phyloP scores from a whole-genome alignment of 23 tunicate genomes.

The Trididemnum nubilum region DNA sequence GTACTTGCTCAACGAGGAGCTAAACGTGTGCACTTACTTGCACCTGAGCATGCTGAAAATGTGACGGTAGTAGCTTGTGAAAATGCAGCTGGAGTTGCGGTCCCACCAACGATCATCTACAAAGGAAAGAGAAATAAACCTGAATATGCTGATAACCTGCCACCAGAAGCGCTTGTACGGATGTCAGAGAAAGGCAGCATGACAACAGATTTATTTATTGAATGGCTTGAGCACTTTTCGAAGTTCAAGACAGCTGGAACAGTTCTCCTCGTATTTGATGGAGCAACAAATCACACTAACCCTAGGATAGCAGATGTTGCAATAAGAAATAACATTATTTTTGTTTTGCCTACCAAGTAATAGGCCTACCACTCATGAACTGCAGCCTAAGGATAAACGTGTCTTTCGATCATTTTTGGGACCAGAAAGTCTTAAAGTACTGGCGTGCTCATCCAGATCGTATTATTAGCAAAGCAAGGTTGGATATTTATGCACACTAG shows the following conservation, averaged over 20 bases:
- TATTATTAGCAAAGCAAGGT: constrained; percentile 29
- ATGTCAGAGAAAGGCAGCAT: constrained; percentile 40
- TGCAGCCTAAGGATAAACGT: constrained; percentile 24
- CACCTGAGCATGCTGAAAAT: constrained; percentile 44
- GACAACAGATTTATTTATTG: constrained; percentile 26
- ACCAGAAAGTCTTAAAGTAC: constrained; percentile 35
- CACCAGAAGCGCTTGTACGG: constrained; percentile 17
- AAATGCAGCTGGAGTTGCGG: constrained; percentile 34
- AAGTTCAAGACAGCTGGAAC: constrained; percentile 34
- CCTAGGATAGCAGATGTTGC: constrained; percentile 34
- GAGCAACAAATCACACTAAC: constrained; percentile 10
- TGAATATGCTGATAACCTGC: constrained; percentile 28
- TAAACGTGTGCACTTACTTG: constrained; percentile 27
- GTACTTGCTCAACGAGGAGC: constrained; percentile 27
- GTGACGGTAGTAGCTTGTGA: constrained; percentile 33
- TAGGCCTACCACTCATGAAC: constrained; percentile 37
- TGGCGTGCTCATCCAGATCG: constrained; percentile 56
- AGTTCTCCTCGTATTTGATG: constrained; percentile 37
- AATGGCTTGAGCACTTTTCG: constrained; percentile 34
- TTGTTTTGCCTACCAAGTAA: constrained; percentile 33
- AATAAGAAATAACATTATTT: not conserved
- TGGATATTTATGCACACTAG: constrained; percentile 44
- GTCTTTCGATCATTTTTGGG: constrained; percentile 40
- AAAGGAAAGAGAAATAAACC: constrained; percentile 35
- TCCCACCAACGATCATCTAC: constrained; percentile 37